Evolutionary conservation across 1,140 invertebrate species (phyloP), one percentile per base, ranked within the genome.

Genomic region (Drosophila orena): DNA sequence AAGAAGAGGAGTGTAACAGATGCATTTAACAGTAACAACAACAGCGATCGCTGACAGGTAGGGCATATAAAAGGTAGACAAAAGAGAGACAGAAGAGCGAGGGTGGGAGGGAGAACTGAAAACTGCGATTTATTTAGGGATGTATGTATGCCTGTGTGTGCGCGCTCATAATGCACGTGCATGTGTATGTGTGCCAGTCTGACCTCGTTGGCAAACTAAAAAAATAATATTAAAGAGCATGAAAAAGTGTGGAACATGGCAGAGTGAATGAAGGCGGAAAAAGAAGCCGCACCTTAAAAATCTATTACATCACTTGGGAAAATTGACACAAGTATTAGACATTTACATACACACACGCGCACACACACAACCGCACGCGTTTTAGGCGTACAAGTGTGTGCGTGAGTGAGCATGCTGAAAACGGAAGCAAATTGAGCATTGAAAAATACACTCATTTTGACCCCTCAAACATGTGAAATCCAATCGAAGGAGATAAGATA

Each of bases 261-360:
- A 68, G 35, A 76, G 47, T 30, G 17, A 38, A 38, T 24, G 49
- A 55, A 69, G 65, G 65, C 42, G 43, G 53, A 64, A 61, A 65
- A 69, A 59, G 68, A 79, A 79, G 77, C 81, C 81, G 61, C 81
- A 86, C 83, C 81, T 86, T 79, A 72, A 73, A 76, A 86, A 83
- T 76, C 56, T 79, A 77, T 88, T 88, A 88, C 83, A 88, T 89
- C 84, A 89, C 75, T 77, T 70, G 68, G 66, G 62, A 79, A 89
- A 83, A 89, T 70, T 72, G 79, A 79, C 78, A 85, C 77, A 83
- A 58, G 44, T 70, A 58, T 66, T 59, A 30, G 27, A 61, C 42
- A 70, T 69, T 57, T 75, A 76, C 42, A 50, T 59, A 66, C 44
- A 54, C 47, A 64, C 42, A 17, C 17, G 17, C 17, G 44, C 10